Evolutionary conservation across 2,888 invertebrate genomes (phyloP), one percentile per base, ranked within the genome.

Genomic region (Drosophila kokeensis): DNA sequence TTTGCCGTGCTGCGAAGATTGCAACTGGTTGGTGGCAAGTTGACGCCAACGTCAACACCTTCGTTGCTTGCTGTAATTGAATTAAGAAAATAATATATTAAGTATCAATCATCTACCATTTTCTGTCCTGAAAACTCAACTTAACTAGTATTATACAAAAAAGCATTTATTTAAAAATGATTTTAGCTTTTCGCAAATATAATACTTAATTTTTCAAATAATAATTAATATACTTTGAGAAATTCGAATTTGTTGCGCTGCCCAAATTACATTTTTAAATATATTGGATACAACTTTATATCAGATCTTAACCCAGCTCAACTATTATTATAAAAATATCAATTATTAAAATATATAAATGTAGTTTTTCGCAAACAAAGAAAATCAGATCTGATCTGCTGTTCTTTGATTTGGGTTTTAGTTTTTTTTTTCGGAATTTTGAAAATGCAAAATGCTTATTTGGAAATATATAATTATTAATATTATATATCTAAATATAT

Each of bases 1-100:
- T 10, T 40, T 45, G 11, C 21, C 0, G 69, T 49, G 4, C 38
- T 52, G 1, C 64, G 69, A 0, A 60, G 69, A 59, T 80, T 77
- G 2, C 58, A 30, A 29, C 58, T 57, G 45, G 64, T 60, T 6
- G 55, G 58, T 7, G 63, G 63, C 36, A 68, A 34, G 27, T 54
- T 73, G n/a, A 21, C n/a, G n/a, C 7, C 42, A 36, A 45, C 34
- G 5, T 11, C 27, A 21, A 24, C 45, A 8, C 3, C 38, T 13
- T 11, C 52, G 30, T 15, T 57, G 29, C 21, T 21, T 30, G 30
- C 71, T 72, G 49, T 2, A 53, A 38, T 52, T 7, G 21, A 42
- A 42, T 11, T 2, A 34, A 18, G 10, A 24, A 45, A 24, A 45
- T 24, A 15, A 21, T 7, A 24, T 13, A 45, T 45, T 45, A 21